Conservation (phyloP, 2,797 vertebrate genomes). For the Ispidina lecontei region DNA sequence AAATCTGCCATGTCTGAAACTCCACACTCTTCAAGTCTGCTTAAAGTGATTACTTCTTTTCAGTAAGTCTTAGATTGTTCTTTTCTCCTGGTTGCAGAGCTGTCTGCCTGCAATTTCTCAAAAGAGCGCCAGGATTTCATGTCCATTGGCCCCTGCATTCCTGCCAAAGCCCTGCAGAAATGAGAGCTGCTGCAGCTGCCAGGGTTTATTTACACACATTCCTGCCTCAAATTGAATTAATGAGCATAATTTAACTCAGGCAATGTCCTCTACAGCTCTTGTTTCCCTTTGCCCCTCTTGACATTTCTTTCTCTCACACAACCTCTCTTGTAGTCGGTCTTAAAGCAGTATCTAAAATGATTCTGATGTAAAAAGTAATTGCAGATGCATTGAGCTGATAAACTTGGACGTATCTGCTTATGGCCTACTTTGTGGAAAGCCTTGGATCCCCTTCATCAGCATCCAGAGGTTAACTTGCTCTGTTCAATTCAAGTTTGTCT, state of each 20-base stretch:
- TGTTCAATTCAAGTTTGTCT: background rate
- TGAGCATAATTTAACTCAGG: conserved; percentile 86
- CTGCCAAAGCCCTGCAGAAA: conserved; percentile 82
- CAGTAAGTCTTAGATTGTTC: conserved; percentile 62
- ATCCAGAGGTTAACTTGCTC: background rate
- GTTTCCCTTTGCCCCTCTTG: conserved; percentile 69
- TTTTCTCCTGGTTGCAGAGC: conserved; percentile 56
- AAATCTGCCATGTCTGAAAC: conserved; percentile 56
- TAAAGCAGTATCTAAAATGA: conserved; percentile 17
- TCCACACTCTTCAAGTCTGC: conserved; percentile 46
- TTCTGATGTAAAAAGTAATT: conserved; percentile 41
- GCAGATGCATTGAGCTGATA: background rate
- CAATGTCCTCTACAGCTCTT: conserved; percentile 70
- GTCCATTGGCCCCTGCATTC: conserved; percentile 73
- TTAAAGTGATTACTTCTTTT: conserved; percentile 47
- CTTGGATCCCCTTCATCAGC: background rate
- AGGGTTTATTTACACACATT: conserved; percentile 96
- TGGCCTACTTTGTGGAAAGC: background rate
- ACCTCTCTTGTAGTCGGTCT: background rate
- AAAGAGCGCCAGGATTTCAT: conserved; percentile 54
- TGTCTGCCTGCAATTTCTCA: conserved; percentile 48
- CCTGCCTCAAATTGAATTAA: conserved; percentile 98
- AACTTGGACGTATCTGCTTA: background rate
- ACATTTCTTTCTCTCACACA: conserved; percentile 54
- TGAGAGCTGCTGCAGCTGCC: conserved; percentile 87